Conservation (phyloP, 2,113 vertebrate species). For the Microtus oregoni region DNA sequence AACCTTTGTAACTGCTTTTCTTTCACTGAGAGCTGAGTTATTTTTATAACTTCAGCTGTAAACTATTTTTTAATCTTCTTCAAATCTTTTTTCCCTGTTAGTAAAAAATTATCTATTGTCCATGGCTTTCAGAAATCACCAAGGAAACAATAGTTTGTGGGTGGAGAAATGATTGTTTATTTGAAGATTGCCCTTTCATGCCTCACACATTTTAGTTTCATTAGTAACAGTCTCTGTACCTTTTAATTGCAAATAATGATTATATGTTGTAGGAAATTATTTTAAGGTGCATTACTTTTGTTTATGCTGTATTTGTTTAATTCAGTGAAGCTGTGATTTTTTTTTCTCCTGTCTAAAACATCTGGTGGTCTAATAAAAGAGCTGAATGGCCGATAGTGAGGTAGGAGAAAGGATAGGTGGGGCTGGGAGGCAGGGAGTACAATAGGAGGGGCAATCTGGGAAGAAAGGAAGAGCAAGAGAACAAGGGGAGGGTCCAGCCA, state of each 20-base stretch:
- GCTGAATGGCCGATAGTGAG: too few species aligned
- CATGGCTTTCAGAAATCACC: constrained; percentile 61
- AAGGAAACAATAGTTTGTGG: constrained; percentile 63
- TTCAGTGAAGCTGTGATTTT: too few species aligned
- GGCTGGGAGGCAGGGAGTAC: too few species aligned
- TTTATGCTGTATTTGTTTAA: too few species aligned
- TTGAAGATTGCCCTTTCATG: constrained; percentile 38
- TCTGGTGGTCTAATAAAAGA: too few species aligned
- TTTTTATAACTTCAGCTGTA: constrained; percentile 23
- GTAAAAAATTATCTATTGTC: constrained; percentile 70
- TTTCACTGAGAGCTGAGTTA: constrained; percentile 37
- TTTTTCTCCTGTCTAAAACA: too few species aligned
- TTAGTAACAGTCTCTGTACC: neutral
- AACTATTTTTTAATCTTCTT: constrained; percentile 28
- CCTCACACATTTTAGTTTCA: too few species aligned
- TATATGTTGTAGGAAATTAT: neutral
- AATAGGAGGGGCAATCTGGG: too few species aligned
- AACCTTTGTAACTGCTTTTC: constrained; percentile 11
- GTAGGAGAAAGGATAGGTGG: too few species aligned
- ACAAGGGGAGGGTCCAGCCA: too few species aligned
- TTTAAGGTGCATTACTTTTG: too few species aligned
- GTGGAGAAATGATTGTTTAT: neutral
- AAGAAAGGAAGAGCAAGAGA: too few species aligned
- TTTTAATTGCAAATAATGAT: constrained; percentile 57
- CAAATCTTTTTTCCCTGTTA: constrained; percentile 5